These are phyloP conservation scores for Nixonia krombeini DNA, from an alignment of 1,140 invertebrate species.

Conservation along the genomic window DNA sequence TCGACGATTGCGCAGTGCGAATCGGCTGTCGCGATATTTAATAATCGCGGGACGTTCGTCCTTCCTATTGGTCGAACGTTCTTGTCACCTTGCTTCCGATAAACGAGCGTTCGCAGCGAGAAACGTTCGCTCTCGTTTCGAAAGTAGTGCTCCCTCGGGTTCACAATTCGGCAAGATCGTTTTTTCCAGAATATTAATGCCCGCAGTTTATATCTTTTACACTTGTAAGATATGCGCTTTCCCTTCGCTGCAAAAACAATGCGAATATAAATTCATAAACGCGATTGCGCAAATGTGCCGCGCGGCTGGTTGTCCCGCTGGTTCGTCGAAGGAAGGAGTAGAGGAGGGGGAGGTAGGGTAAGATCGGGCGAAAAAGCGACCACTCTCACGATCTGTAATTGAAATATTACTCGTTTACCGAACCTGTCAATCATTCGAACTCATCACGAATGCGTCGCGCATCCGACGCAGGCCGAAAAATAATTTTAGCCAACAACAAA, in stretches of 20 bases:
- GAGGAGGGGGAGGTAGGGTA: too few relatives aligned
- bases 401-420: conserved; percentile 51
- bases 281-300: conserved; percentile 24
- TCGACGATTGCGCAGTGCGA: too few relatives aligned
- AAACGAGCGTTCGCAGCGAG: too few relatives aligned
- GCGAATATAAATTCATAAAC: conserved; percentile 21
- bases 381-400: conserved; percentile 55
- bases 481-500: conserved; percentile 26
- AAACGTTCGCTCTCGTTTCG: too few relatives aligned
- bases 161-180: neutral
- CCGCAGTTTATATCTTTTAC: conserved; percentile 45
- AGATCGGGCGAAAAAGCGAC: conserved; percentile 47
- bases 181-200: conserved; percentile 10
- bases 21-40: too few relatives aligned
- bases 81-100: too few relatives aligned
- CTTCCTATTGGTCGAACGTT: too few relatives aligned
- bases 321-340: too few relatives aligned
- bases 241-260: conserved; percentile 28
- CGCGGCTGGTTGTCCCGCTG: too few relatives aligned
- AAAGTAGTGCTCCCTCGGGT: too few relatives aligned
- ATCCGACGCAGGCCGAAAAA: conserved; percentile 28
- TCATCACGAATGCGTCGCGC: conserved; percentile 34
- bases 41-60: too few relatives aligned
- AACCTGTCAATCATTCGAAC: conserved; percentile 38
- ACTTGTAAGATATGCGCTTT: conserved; percentile 30